These are phyloP conservation scores for Hippocampus guttulatus DNA, from an alignment of 2,113 vertebrate genomes.

Conservation along the genomic window DNA sequence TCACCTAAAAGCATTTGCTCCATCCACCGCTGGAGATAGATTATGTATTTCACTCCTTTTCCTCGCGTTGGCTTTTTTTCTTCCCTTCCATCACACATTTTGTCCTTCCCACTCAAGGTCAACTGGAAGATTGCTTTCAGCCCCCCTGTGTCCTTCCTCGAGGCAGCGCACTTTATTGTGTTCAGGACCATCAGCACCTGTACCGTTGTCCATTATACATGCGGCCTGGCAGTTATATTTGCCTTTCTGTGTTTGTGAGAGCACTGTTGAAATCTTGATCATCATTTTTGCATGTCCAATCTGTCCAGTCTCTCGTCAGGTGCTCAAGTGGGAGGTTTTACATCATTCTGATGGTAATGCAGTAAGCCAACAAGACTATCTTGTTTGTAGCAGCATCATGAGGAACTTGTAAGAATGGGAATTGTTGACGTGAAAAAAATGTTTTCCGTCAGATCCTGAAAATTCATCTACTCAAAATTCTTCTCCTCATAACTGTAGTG, in stretches of 20 bases:
- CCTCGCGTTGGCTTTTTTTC: conserved; percentile 31
- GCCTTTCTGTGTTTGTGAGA: neutral
- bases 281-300: conserved; percentile 30
- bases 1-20: conserved; percentile 66
- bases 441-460: conserved; percentile 6
- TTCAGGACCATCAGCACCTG: conserved; percentile 26
- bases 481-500: conserved; percentile 19
- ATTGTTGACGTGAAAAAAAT: neutral
- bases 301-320: conserved; percentile 35
- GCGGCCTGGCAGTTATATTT: conserved; percentile 19
- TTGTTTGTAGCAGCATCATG: conserved; percentile 22
- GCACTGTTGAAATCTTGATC: conserved; percentile 2
- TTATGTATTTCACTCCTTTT: conserved; percentile 68
- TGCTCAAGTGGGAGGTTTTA: conserved; percentile 25
- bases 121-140: conserved; percentile 70
- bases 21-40: conserved; percentile 54
- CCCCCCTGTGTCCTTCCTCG: conserved; percentile 59
- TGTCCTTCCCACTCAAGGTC: conserved; percentile 67
- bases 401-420: conserved; percentile 34
- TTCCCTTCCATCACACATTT: conserved; percentile 38
- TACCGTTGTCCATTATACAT: conserved; percentile 32
- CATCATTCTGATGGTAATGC: conserved; percentile 33
- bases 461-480: conserved; percentile 11
- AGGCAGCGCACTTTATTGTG: conserved; percentile 51
- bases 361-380: conserved; percentile 29